These are phyloP conservation scores for Centroberyx gerrardi DNA, from an alignment of 2,797 vertebrate genomes.

Conservation along the genomic window DNA sequence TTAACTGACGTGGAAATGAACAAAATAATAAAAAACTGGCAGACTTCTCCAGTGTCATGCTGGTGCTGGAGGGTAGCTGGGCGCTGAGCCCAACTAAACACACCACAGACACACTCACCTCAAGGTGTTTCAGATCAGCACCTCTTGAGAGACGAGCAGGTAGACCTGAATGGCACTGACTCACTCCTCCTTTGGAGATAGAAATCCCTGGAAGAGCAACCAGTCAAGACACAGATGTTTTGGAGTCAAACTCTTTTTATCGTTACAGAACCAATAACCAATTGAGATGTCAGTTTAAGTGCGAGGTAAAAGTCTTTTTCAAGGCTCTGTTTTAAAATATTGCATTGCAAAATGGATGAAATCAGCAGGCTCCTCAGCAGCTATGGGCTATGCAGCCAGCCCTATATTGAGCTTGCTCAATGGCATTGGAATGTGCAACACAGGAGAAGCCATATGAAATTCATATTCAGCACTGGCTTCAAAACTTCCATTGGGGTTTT, in stretches of 20 bases:
- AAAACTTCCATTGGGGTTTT: constrained; percentile 52
- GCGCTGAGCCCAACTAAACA: constrained; percentile 55
- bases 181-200: not conserved
- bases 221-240: not conserved
- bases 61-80: constrained; percentile 35
- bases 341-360: constrained; percentile 14
- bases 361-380: constrained; percentile 28
- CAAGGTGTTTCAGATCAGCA: constrained; percentile 28
- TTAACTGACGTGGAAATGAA: constrained; percentile 47
- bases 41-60: constrained; percentile 49
- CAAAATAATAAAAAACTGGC: constrained; percentile 30
- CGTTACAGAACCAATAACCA: not conserved
- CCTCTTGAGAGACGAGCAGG: constrained; percentile 27
- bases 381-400: constrained; percentile 20
- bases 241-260: not conserved
- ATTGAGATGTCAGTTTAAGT: not conserved
- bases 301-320: not conserved
- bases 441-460: constrained; percentile 59
- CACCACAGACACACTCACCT: constrained; percentile 4
- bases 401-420: constrained; percentile 22
- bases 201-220: not conserved
- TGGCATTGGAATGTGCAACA: constrained; percentile 48
- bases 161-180: constrained; percentile 21
- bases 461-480: constrained; percentile 52
- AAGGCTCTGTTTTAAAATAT: constrained; percentile 37